phyloP scores from a whole-genome alignment of 2,797 vertebrate genomes.

The Naso thynnoides region DNA sequence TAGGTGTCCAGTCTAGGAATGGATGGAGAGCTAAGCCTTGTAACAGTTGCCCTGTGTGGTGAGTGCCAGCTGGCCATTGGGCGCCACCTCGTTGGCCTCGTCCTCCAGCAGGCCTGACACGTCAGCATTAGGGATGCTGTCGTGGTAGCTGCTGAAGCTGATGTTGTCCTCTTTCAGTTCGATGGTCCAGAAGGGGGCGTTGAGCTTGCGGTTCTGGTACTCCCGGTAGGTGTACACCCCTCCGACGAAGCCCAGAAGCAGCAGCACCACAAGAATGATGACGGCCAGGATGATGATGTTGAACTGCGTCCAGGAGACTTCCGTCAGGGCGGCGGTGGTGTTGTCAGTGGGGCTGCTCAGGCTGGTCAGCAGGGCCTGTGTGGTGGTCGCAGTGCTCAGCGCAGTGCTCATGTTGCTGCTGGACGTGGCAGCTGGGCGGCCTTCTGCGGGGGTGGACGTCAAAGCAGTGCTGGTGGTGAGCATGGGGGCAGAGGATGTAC shows the following conservation, averaged over 20 bases:
- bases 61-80: conserved; percentile 94
- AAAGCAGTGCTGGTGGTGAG: conserved; percentile 70
- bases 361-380: conserved; percentile 80
- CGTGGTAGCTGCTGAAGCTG: conserved; percentile 99
- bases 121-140: conserved; percentile 97
- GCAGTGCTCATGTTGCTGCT: conserved; percentile 69
- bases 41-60: conserved; percentile 93
- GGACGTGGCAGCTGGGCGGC: conserved; percentile 66
- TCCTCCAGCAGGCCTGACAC: conserved; percentile 95
- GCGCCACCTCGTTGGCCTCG: conserved; percentile 91
- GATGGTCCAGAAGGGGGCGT: conserved; percentile 99
- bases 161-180: conserved; percentile 99
- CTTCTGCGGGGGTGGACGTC: conserved; percentile 53
- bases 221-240: conserved; percentile 96
- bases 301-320: conserved; percentile 98
- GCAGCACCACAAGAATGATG: conserved; percentile 95
- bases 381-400: conserved; percentile 81
- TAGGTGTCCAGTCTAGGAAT: conserved; percentile 24
- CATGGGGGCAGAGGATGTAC: conserved; percentile 45
- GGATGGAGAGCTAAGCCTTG: conserved; percentile 84
- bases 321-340: conserved; percentile 89
- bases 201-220: conserved; percentile 97
- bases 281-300: conserved; percentile 97
- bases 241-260: conserved; percentile 95
- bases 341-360: conserved; percentile 88